Evolutionary conservation across 2,113 vertebrate genomes (phyloP).

Genomic region (Acanthisitta chloris): DNA sequence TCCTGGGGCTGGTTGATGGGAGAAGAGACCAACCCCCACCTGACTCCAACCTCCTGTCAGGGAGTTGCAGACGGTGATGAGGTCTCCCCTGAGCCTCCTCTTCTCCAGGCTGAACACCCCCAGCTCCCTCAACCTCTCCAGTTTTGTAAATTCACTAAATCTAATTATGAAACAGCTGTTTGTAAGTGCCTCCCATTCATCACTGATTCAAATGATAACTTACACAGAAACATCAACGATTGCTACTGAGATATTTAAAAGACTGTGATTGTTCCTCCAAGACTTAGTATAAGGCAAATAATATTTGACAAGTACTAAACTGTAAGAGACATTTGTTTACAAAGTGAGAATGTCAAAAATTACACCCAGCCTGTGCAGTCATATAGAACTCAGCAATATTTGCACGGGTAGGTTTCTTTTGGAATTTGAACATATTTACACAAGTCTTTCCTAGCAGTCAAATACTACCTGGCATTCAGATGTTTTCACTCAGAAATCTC

Average conservation of each 20-base stretch:
- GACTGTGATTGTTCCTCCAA: background rate
- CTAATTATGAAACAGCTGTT: background rate
- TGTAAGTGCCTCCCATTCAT: background rate
- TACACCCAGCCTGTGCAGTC: background rate
- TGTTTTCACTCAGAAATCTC: background rate
- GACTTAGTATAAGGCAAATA: slow-evolving; percentile 3
- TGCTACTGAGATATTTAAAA: background rate
- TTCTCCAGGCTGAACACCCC: too few relatives aligned
- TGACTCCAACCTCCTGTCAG: too few relatives aligned
- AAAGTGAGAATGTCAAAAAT: background rate
- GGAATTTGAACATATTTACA: background rate
- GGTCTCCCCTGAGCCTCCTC: too few relatives aligned
- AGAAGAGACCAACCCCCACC: too few relatives aligned
- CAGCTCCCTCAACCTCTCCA: too few relatives aligned
- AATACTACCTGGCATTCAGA: background rate
- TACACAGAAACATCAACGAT: slow-evolving; percentile 11
- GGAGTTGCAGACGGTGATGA: too few relatives aligned
- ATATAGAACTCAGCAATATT: background rate
- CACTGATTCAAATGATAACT: background rate
- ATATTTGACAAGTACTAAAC: background rate
- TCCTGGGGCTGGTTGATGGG: too few relatives aligned
- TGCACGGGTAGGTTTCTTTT: background rate
- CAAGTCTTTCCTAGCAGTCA: background rate
- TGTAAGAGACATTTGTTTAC: background rate
- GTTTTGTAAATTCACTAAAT: background rate